These are phyloP conservation scores for Hypothenemus hampei DNA, from an alignment of 1,140 invertebrate species.

Conservation along the genomic window DNA sequence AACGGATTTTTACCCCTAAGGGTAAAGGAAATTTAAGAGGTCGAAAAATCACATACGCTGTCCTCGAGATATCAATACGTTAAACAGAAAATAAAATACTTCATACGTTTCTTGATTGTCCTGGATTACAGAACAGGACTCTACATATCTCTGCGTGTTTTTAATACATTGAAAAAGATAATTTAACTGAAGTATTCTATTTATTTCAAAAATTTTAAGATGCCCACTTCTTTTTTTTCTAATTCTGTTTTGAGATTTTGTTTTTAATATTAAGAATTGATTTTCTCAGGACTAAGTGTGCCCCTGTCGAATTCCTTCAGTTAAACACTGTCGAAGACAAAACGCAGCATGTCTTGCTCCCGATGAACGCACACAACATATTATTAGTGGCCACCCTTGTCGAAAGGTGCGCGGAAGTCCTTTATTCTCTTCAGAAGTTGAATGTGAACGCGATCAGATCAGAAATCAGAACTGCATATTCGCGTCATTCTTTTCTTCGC, in stretches of 20 bases:
- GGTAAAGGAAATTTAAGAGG: slow-evolving; percentile 21
- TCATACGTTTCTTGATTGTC: slow-evolving; percentile 5
- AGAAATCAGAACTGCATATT: slow-evolving; percentile 28
- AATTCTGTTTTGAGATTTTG: background rate
- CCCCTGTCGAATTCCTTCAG: slow-evolving; percentile 5
- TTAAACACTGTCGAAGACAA: slow-evolving; percentile 21
- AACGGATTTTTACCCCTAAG: slow-evolving; percentile 25
- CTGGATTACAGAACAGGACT: slow-evolving; percentile 5
- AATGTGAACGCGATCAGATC: slow-evolving; percentile 29
- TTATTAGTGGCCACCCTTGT: slow-evolving; percentile 31
- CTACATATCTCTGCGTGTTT: too few relatives aligned
- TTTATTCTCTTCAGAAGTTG: slow-evolving; percentile 20
- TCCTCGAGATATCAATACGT: slow-evolving; percentile 33
- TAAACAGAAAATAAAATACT: slow-evolving; percentile 32
- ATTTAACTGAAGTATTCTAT: too few relatives aligned
- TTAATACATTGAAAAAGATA: too few relatives aligned
- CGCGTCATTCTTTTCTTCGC: slow-evolving; percentile 27
- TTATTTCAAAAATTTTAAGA: too few relatives aligned
- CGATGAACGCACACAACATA: slow-evolving; percentile 27
- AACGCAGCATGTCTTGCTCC: slow-evolving; percentile 22
- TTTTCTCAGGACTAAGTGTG: background rate
- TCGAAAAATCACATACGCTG: slow-evolving; percentile 24
- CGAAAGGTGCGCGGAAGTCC: slow-evolving; percentile 31
- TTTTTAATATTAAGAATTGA: background rate
- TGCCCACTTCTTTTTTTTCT: too few relatives aligned